Evolutionary conservation across 1,140 invertebrate species (phyloP), one percentile per base, ranked within the genome.

Genomic region (Phthorimaea operculella): DNA sequence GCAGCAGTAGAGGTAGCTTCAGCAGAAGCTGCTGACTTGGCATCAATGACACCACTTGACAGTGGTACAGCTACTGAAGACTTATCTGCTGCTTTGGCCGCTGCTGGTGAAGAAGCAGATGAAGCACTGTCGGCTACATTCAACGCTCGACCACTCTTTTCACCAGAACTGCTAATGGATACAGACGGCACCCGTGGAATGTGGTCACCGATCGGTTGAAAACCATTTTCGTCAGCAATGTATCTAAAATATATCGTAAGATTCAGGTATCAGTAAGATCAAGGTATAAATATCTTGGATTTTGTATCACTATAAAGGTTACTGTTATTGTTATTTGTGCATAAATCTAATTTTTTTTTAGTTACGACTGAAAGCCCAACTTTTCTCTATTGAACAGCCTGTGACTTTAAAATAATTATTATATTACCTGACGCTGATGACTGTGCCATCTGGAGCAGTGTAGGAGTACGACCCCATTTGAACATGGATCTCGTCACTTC

Each of bases 201-300:
- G 68, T 92, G 90, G 28, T 88, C 89, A n/a, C 90, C 90, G 72
- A 90, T 87, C 33, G 91, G 90, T 66, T 90, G 90, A 87, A 92
- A 94, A 36, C 92, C 92, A 64, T 92, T 92, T 80, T 94, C 92
- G 72, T 94, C 93, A 44, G 93, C 92, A 36, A 90, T 87, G 78
- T 92, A 94, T 17, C 88, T 90, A 28, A 28, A 28, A 28, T 28
- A n/a, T n/a, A n/a, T n/a, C n/a, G n/a, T n/a, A n/a, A n/a, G n/a
- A n/a, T n/a, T n/a, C n/a, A n/a, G n/a, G n/a, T n/a, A n/a, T n/a
- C n/a, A n/a, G n/a, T n/a, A n/a, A n/a, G n/a, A n/a, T n/a, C n/a
- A n/a, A n/a, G n/a, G n/a, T n/a, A n/a, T n/a, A n/a, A n/a, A n/a
- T n/a, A n/a, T n/a, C n/a, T n/a, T n/a, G n/a, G n/a, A n/a, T n/a